phyloP scores from a whole-genome alignment of 1,140 invertebrate species.

The Carposina sasakii region DNA sequence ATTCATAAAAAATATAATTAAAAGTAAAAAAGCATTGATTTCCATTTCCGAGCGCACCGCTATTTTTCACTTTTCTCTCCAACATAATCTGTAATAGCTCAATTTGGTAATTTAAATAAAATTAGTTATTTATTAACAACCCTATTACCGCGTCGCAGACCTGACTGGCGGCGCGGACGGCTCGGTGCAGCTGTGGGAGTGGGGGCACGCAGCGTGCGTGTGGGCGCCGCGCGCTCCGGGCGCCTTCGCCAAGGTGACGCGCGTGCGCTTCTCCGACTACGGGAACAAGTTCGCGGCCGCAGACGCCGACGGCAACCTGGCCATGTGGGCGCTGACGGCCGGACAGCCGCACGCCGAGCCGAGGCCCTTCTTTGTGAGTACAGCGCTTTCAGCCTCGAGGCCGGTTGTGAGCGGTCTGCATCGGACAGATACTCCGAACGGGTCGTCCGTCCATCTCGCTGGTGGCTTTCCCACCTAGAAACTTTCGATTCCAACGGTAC shows the following conservation, averaged over 20 bases:
- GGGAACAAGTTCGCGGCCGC: slow-evolving; percentile 99
- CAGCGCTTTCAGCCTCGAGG: too few relatives aligned
- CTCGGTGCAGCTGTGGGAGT: slow-evolving; percentile 98
- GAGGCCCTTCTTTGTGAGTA: slow-evolving; percentile 96
- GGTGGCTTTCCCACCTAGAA: too few relatives aligned
- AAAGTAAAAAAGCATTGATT: too few relatives aligned
- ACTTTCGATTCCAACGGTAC: too few relatives aligned
- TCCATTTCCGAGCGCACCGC: too few relatives aligned
- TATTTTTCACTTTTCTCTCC: too few relatives aligned
- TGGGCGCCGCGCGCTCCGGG: slow-evolving; percentile 91
- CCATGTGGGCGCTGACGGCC: slow-evolving; percentile 88
- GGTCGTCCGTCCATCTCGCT: not conserved
- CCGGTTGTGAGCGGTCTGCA: too few relatives aligned
- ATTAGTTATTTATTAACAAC: too few relatives aligned
- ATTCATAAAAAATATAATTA: too few relatives aligned
- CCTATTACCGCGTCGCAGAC: slow-evolving; percentile 75
- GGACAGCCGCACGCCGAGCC: slow-evolving; percentile 75
- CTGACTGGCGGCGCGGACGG: slow-evolving; percentile 97
- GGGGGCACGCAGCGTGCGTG: slow-evolving; percentile 93
- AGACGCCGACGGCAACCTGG: slow-evolving; percentile 92
- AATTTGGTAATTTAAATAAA: too few relatives aligned
- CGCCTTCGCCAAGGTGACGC: slow-evolving; percentile 94
- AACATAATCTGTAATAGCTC: too few relatives aligned
- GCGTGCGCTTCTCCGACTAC: slow-evolving; percentile 95
- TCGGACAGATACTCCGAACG: too few relatives aligned